Conservation (phyloP, 2,888 invertebrate genomes). For the Pammene fasciana region DNA sequence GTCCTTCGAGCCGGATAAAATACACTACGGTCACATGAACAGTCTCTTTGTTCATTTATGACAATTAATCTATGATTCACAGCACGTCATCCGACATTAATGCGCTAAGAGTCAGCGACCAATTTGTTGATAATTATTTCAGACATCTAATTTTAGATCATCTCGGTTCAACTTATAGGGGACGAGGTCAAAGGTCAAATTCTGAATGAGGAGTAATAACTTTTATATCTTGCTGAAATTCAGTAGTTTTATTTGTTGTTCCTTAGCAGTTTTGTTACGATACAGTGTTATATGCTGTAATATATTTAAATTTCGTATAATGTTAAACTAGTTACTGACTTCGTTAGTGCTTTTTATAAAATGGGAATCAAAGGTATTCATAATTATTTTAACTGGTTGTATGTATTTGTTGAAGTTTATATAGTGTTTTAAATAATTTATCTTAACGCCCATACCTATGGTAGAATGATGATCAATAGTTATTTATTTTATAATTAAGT, state of each 20-base stretch:
- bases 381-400: no score
- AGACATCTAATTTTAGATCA: slow-evolving; percentile 34
- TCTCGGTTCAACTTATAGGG: background rate
- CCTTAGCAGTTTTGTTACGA: background rate
- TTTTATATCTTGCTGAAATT: background rate
- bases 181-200: slow-evolving; percentile 1
- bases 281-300: no score
- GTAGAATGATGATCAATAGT: no score
- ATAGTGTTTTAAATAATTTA: no score
- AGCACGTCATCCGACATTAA: slow-evolving; percentile 14
- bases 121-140: slow-evolving; percentile 30
- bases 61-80: slow-evolving; percentile 39
- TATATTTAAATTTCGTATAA: no score
- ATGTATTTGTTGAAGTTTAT: no score
- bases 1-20: slow-evolving; percentile 4
- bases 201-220: background rate
- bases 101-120: slow-evolving; percentile 29
- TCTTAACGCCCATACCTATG: no score
- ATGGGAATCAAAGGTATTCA: no score
- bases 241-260: background rate
- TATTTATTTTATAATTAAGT: no score
- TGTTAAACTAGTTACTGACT: no score
- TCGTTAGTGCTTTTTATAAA: no score
- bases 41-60: slow-evolving; percentile 24
- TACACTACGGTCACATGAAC: background rate